phyloP scores from a whole-genome alignment of 2,113 vertebrate genomes.

The Pollimyrus isidori region DNA sequence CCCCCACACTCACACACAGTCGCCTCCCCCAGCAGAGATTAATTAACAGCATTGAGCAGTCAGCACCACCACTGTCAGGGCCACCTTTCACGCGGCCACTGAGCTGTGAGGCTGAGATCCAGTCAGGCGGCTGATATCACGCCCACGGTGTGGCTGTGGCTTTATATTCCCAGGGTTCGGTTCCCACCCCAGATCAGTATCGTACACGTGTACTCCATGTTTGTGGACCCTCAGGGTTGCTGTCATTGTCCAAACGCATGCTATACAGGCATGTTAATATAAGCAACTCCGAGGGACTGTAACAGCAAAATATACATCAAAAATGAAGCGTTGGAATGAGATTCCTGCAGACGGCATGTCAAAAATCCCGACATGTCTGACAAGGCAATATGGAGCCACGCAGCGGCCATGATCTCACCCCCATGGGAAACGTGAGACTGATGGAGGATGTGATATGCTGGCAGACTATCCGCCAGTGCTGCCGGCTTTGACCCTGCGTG shows the following conservation, averaged over 20 bases:
- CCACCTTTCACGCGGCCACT: not conserved
- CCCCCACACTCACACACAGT: not conserved
- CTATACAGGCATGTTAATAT: not conserved
- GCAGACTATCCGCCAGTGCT: not conserved
- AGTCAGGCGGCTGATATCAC: not conserved
- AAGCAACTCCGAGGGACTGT: not conserved
- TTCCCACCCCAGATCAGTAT: not conserved
- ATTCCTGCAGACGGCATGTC: not conserved
- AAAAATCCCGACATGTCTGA: not conserved
- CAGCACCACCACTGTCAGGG: not conserved
- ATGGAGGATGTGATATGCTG: not conserved
- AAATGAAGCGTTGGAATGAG: not conserved
- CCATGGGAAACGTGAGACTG: not conserved
- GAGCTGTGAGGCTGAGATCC: not conserved
- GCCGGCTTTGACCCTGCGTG: not conserved
- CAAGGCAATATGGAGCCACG: not conserved
- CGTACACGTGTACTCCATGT: not conserved
- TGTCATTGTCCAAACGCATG: not conserved
- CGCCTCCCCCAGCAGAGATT: not conserved
- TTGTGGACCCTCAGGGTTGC: not conserved
- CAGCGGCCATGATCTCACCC: not conserved
- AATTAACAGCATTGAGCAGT: constrained; percentile 15
- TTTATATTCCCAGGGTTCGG: not conserved
- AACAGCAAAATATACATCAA: not conserved
- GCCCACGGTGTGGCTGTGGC: not conserved